Conservation (phyloP, 2,888 invertebrate species). For the Drymonia ruficornis region DNA sequence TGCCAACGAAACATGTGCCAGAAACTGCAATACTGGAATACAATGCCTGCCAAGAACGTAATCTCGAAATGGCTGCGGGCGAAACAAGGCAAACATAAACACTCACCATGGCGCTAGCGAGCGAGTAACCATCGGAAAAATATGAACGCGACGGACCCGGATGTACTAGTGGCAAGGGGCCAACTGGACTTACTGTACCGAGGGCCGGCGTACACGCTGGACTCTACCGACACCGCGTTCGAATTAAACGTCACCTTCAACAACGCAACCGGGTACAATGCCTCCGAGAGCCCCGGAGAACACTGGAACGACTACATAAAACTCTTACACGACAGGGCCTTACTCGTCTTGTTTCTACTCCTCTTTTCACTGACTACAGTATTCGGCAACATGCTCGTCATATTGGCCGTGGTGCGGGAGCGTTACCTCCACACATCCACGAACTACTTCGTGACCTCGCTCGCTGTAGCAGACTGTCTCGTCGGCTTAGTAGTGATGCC, state of each 20-base stretch:
- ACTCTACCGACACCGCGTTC: conserved; percentile 50
- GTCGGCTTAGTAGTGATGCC: conserved; percentile 99
- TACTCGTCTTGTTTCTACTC: conserved; percentile 92
- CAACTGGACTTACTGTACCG: conserved; percentile 66
- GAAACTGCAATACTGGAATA: conserved; percentile 67
- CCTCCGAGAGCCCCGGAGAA: conserved; percentile 56
- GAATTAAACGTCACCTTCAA: conserved; percentile 69
- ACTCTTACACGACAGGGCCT: conserved; percentile 87
- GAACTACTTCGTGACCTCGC: conserved; percentile 98
- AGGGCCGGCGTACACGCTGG: conserved; percentile 66
- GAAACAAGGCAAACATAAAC: conserved; percentile 79
- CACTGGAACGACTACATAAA: conserved; percentile 78
- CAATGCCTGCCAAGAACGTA: conserved; percentile 80
- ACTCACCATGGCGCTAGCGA: conserved; percentile 75
- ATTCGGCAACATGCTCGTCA: conserved; percentile 97
- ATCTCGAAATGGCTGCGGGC: conserved; percentile 80
- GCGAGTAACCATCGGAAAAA: conserved; percentile 71
- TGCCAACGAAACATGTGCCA: conserved; percentile 73
- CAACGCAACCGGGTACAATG: conserved; percentile 59
- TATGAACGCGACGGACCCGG: conserved; percentile 75
- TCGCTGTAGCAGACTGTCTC: conserved; percentile 98
- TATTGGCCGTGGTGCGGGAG: conserved; percentile 96
- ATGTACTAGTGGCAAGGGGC: conserved; percentile 74
- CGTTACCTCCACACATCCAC: conserved; percentile 98
- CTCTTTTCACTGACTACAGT: conserved; percentile 96